Evolutionary conservation across 2,113 vertebrate genomes (phyloP), one percentile per base, ranked within the genome.

Genomic region (Poeciliopsis retropinna): DNA sequence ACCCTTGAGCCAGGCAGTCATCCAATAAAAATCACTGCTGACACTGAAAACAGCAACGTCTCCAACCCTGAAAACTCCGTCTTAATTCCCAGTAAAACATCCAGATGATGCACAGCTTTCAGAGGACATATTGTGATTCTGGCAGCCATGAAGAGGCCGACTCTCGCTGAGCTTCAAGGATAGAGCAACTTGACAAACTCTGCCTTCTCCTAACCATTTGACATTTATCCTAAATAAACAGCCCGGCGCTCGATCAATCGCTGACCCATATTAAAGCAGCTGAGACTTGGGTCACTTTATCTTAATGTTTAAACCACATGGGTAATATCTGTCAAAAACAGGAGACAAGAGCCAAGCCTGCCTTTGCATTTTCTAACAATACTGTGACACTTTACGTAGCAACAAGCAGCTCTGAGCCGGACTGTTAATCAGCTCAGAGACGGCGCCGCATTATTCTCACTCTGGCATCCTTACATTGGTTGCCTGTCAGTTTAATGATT

Each of bases 401-500:
- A 64, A 61, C 65, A 64, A 28, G 60, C 61, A 13, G 60, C 5
- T 30, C 64, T 47, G 31, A 65, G 73, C 72, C 17, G 25, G 37
- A 71, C 60, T 73, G 81, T 86, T 75, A 85, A 87, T 89, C 82
- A 89, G 85, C 76, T 82, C 68, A 67, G 54, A 85, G 77, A 74
- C 11, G 25, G 68, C 15, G 5, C 44, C 72, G 66, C 84, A 85
- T 87, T 82, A 81, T 71, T 90, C 83, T 80, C 80, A 65, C 44
- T 77, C 57, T 78, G 82, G 37, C 82, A 74, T 87, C 70, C 67
- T 76, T 76, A 83, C 86, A 82, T 62, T 67, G 83, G 78, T 70
- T 34, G 39, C 62, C 74, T 89, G 87, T 88, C 88, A 84, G 76
- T 62, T 81, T 65, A 60, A 51, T 85, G 86, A 89, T 83, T 89